Percentiles rank a stretch among this genome's conserved stretches.
These are phyloP conservation scores for Eidolon helvum DNA, from an alignment of 2,113 vertebrate species.

Conservation along the genomic window DNA sequence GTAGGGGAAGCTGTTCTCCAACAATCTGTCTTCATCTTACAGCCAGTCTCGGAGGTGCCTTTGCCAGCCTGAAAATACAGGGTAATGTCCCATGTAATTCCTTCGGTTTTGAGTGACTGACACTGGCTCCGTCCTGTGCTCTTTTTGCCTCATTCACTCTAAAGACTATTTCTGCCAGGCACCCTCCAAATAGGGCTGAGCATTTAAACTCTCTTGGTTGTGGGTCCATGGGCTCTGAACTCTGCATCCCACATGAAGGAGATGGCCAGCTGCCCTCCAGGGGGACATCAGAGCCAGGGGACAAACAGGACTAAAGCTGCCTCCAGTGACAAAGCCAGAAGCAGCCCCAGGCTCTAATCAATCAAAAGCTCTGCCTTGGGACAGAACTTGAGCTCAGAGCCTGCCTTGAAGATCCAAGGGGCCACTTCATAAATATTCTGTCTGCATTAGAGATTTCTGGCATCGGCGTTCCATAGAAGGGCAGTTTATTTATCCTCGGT, in stretches of 20 bases:
- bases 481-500: background rate
- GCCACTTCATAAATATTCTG: background rate
- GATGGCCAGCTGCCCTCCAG: background rate
- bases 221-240: background rate
- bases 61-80: constrained; percentile 42
- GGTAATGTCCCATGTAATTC: constrained; percentile 64
- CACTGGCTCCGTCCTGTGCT: background rate
- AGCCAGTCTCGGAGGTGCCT: constrained; percentile 42
- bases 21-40: constrained; percentile 58
- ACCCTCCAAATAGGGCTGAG: background rate
- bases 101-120: constrained; percentile 22
- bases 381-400: constrained; percentile 11
- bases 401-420: constrained; percentile 10
- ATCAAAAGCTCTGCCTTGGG: background rate
- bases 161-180: background rate
- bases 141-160: background rate
- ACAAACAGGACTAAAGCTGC: background rate
- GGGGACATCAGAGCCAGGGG: background rate
- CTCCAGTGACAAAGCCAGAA: constrained; percentile 11
- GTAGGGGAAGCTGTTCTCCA: constrained; percentile 33
- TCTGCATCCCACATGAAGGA: background rate
- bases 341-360: background rate
- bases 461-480: background rate
- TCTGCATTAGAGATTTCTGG: background rate
- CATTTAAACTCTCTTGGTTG: background rate